Conservation (phyloP, 1,140 invertebrate species). For the Drosophila kurseongensis region DNA sequence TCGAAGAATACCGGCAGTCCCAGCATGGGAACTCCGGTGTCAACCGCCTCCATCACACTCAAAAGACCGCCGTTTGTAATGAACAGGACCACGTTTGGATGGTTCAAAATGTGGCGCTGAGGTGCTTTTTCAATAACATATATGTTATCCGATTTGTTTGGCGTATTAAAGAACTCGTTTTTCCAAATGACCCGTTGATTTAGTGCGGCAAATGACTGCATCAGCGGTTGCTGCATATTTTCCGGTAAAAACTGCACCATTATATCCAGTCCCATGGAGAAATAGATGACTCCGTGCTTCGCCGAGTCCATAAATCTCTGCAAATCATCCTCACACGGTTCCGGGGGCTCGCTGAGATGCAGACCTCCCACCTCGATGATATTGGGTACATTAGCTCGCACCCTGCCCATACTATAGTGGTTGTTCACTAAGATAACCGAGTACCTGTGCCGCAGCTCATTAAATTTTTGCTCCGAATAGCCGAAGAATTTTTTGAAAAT, state of each 20-base stretch:
- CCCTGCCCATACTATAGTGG: conserved; percentile 60
- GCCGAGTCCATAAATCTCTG: conserved; percentile 86
- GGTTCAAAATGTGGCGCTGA: conserved; percentile 85
- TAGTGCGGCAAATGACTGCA: conserved; percentile 25
- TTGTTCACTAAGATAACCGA: conserved; percentile 65
- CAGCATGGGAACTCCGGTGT: conserved; percentile 42
- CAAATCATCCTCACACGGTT: conserved; percentile 63
- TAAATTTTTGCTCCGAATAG: conserved; percentile 21
- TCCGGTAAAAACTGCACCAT: conserved; percentile 85
- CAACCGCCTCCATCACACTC: conserved; percentile 40
- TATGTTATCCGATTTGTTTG: conserved; percentile 86
- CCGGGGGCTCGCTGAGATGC: conserved; percentile 84
- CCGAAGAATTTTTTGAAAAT: conserved; percentile 68
- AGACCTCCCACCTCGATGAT: conserved; percentile 85
- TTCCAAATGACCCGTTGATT: conserved; percentile 86
- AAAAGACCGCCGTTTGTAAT: conserved; percentile 54
- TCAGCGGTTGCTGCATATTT: conserved; percentile 78
- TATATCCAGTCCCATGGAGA: conserved; percentile 87
- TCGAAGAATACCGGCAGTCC: conserved; percentile 53
- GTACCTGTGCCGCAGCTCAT: conserved; percentile 38
- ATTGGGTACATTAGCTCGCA: conserved; percentile 65
- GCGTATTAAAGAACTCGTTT: conserved; percentile 75
- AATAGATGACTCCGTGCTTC: conserved; percentile 86
- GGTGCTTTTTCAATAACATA: conserved; percentile 86
- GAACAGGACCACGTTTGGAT: conserved; percentile 48